phyloP scores from a whole-genome alignment of 64 coral and sea anemone species.

The Pachyseris speciosa region DNA sequence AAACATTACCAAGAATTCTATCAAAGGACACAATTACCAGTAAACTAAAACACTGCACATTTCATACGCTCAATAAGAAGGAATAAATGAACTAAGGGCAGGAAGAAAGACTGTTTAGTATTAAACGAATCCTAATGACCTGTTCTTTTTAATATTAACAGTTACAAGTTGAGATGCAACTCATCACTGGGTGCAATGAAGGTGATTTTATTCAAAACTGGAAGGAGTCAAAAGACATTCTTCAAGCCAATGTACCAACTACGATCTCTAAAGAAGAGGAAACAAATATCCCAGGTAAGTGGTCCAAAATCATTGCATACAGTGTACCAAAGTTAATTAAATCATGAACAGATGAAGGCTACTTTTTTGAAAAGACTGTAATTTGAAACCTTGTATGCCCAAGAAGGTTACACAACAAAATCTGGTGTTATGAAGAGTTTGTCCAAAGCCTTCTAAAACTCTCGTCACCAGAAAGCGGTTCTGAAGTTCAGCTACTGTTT shows the following conservation, averaged over 20 bases:
- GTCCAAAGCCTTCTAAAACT: constrained; percentile 52
- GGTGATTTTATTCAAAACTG: not conserved
- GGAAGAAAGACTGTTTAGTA: too few species aligned
- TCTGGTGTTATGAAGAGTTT: constrained; percentile 63
- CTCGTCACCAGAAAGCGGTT: constrained; percentile 48
- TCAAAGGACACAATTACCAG: not conserved
- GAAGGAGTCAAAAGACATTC: not conserved
- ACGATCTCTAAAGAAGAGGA: not conserved
- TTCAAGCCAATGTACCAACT: not conserved
- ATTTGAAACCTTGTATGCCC: too few species aligned
- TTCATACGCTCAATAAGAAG: not conserved
- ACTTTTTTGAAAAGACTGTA: too few species aligned
- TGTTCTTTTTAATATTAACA: not conserved
- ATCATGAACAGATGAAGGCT: too few species aligned
- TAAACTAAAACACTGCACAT: not conserved
- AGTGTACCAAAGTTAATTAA: not conserved
- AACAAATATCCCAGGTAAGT: not conserved
- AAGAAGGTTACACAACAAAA: constrained; percentile 70
- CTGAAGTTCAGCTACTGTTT: constrained; percentile 33
- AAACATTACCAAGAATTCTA: not conserved
- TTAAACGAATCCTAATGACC: not conserved
- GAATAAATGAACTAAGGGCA: not conserved
- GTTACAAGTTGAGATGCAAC: constrained; percentile 1
- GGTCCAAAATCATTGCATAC: not conserved
- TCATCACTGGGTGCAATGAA: not conserved